These are phyloP conservation scores for Cotesia glomerata DNA, from an alignment of 1,140 invertebrate genomes.

Conservation along the genomic window DNA sequence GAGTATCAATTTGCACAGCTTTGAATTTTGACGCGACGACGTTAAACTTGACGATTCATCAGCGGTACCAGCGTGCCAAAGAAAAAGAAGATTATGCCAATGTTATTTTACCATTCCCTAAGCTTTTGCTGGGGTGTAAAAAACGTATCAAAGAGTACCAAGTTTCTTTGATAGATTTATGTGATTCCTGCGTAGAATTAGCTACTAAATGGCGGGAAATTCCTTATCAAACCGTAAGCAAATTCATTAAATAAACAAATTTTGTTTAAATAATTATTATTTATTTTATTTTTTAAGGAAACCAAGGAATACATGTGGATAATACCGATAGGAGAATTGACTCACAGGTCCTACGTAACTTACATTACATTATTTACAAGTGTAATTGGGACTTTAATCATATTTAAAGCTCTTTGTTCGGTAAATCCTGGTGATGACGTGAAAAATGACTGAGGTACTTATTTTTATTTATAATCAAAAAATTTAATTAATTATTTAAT, in stretches of 20 bases:
- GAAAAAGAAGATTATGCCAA: constrained; percentile 40
- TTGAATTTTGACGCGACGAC: constrained; percentile 27
- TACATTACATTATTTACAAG: constrained; percentile 41
- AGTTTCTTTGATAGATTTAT: constrained; percentile 49
- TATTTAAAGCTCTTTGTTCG: constrained; percentile 37
- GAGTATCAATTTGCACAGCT: constrained; percentile 48
- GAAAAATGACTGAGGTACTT: constrained; percentile 21
- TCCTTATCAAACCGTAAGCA: constrained; percentile 44
- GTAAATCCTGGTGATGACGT: constrained; percentile 20
- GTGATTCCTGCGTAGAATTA: constrained; percentile 44
- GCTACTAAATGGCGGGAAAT: constrained; percentile 52
- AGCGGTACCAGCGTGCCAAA: constrained; percentile 53
- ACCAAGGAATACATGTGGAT: constrained; percentile 44
- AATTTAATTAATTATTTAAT: no score
- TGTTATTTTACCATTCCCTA: constrained; percentile 42
- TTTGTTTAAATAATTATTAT: neutral
- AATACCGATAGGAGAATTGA: constrained; percentile 49
- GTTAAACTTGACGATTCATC: constrained; percentile 53
- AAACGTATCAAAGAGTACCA: constrained; percentile 46
- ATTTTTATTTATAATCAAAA: neutral
- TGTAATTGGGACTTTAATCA: constrained; percentile 35
- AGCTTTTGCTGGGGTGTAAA: constrained; percentile 51
- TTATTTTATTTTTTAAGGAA: constrained; percentile 38
- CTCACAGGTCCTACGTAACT: constrained; percentile 31
- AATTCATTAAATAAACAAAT: neutral